Percentiles rank a stretch among this genome's conserved stretches.
phyloP scores from a whole-genome alignment of 2,113 vertebrate genomes.

The Chaetops frenatus region DNA sequence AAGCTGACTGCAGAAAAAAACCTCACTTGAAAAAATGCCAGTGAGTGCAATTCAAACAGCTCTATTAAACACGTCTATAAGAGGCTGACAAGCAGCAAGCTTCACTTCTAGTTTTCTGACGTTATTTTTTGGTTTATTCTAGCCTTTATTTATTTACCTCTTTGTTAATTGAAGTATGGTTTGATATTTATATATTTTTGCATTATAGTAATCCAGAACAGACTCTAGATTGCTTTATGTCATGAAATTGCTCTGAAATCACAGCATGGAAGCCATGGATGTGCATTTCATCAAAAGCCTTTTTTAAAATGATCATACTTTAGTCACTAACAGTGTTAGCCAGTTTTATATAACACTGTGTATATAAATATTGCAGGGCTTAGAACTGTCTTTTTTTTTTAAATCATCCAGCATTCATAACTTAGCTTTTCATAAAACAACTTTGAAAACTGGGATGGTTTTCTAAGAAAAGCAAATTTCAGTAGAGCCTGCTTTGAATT shows the following conservation, averaged over 20 bases:
- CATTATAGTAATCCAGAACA: neutral
- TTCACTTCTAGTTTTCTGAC: neutral
- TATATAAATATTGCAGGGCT: neutral
- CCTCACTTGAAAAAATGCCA: neutral
- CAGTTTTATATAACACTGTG: neutral
- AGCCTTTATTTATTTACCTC: neutral
- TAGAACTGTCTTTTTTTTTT: neutral
- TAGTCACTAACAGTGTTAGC: neutral
- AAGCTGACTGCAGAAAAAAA: neutral
- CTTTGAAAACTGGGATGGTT: neutral
- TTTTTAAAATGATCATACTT: neutral
- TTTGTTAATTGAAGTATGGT: neutral
- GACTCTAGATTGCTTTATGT: neutral
- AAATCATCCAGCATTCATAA: neutral
- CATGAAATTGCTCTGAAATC: neutral
- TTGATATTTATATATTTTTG: neutral
- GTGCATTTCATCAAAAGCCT: neutral
- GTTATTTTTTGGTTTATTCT: neutral
- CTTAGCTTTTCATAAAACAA: neutral
- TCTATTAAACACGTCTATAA: neutral
- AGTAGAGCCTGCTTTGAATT: slow-evolving; percentile 2
- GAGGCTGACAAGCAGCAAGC: neutral
- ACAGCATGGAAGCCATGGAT: neutral
- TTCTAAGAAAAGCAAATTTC: neutral
- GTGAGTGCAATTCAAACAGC: neutral